Conservation (phyloP, 2,888 invertebrate species). For the Anoplius nigerrimus region DNA sequence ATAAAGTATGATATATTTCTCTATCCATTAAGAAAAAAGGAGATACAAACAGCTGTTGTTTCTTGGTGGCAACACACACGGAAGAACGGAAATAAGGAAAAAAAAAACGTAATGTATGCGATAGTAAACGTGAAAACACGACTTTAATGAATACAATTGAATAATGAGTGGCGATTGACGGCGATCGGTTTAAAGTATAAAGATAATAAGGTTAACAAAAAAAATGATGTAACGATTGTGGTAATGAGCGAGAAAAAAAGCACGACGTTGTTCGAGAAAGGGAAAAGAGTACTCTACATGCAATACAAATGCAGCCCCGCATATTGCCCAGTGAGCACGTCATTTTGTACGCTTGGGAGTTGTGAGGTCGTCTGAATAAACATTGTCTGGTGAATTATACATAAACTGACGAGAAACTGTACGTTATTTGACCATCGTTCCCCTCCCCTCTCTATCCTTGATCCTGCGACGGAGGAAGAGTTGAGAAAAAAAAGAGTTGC, state of each 20-base stretch:
- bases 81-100: conserved; percentile 32
- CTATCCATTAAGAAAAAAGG: conserved; percentile 73
- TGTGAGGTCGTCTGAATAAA: conserved; percentile 87
- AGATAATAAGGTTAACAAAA: background rate
- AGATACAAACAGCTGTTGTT: conserved; percentile 71
- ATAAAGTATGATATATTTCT: conserved; percentile 75
- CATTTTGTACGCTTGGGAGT: conserved; percentile 85
- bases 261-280: background rate
- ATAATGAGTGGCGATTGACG: conserved; percentile 2
- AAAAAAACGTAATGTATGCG: conserved; percentile 41
- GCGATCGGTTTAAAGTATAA: background rate
- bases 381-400: conserved; percentile 78
- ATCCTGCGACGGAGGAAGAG: background rate
- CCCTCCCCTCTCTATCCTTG: background rate
- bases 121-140: too few relatives aligned
- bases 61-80: conserved; percentile 60
- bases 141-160: conserved; percentile 26
- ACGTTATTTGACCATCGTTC: conserved; percentile 53
- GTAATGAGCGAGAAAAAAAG: conserved; percentile 48
- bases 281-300: conserved; percentile 48
- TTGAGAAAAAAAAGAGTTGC: too few relatives aligned
- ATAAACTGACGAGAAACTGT: conserved; percentile 76
- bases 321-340: conserved; percentile 79
- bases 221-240: conserved; percentile 26
- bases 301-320: conserved; percentile 71